Percentiles rank a stretch among this genome's conserved stretches.
These are phyloP conservation scores for Sparidentex hasta DNA, from an alignment of 2,797 vertebrate genomes.

Conservation along the genomic window DNA sequence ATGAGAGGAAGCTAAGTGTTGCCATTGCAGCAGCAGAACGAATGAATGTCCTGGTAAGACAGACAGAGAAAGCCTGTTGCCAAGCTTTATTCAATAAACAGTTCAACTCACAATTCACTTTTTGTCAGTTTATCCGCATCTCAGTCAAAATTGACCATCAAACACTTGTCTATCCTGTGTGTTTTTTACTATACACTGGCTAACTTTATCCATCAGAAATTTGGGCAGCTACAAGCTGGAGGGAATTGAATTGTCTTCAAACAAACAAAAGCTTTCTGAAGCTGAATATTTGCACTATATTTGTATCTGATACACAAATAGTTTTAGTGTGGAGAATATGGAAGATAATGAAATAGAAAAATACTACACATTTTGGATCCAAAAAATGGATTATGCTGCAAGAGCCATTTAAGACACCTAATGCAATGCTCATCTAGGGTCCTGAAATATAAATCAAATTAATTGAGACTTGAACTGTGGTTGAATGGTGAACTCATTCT, in stretches of 20 bases:
- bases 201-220: neutral
- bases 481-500: neutral
- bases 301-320: neutral
- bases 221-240: neutral
- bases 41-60: constrained; percentile 85
- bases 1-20: constrained; percentile 82
- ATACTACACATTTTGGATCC: neutral
- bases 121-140: neutral
- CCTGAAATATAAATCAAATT: too few relatives aligned
- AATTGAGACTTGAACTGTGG: neutral
- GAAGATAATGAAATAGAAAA: neutral
- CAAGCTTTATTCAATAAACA: neutral
- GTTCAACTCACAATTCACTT: neutral
- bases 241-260: neutral
- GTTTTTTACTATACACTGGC: neutral
- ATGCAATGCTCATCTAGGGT: too few relatives aligned
- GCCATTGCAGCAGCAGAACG: constrained; percentile 84
- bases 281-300: neutral
- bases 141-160: neutral
- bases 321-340: neutral
- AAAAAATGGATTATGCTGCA: neutral
- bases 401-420: too few relatives aligned
- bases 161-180: neutral
- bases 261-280: neutral
- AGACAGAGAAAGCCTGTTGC: neutral